Conservation (phyloP, 2,888 invertebrate species). For the Euzophera pinguis region DNA sequence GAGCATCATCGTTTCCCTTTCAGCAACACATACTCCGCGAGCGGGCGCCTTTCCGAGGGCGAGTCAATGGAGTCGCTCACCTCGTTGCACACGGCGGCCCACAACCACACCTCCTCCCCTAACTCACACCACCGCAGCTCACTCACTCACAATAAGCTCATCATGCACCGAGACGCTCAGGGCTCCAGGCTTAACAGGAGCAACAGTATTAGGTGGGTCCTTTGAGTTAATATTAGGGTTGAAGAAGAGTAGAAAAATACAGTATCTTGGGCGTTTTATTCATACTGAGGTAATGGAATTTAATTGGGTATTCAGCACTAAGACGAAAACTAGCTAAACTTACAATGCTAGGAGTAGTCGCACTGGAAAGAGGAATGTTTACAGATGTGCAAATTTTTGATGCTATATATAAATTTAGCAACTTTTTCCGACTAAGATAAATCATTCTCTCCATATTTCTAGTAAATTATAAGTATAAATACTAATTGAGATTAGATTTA, state of each 20-base stretch:
- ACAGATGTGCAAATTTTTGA: no score
- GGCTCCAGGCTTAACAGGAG: slow-evolving; percentile 88
- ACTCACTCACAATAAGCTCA: slow-evolving; percentile 81
- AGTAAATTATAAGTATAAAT: no score
- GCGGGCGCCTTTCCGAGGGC: slow-evolving; percentile 90
- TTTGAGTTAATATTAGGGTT: background rate
- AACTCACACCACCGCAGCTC: slow-evolving; percentile 83
- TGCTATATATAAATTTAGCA: no score
- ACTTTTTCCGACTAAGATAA: no score
- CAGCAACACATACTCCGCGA: slow-evolving; percentile 86
- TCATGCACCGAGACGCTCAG: slow-evolving; percentile 80
- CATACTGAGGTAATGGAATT: no score
- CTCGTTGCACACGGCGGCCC: slow-evolving; percentile 87
- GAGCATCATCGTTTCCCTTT: slow-evolving; percentile 62
- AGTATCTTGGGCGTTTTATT: background rate
- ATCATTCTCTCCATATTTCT: no score
- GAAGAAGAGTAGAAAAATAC: background rate
- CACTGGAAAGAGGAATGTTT: no score
- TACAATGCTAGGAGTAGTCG: no score
- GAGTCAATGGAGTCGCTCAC: slow-evolving; percentile 92
- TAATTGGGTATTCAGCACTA: no score
- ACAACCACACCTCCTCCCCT: slow-evolving; percentile 86
- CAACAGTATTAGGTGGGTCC: slow-evolving; percentile 93
- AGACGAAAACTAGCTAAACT: no score
- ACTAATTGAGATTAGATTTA: no score